Evolutionary conservation across 2,113 vertebrate species (phyloP), one percentile per base, ranked within the genome.

Genomic region (Lophochroa leadbeateri): DNA sequence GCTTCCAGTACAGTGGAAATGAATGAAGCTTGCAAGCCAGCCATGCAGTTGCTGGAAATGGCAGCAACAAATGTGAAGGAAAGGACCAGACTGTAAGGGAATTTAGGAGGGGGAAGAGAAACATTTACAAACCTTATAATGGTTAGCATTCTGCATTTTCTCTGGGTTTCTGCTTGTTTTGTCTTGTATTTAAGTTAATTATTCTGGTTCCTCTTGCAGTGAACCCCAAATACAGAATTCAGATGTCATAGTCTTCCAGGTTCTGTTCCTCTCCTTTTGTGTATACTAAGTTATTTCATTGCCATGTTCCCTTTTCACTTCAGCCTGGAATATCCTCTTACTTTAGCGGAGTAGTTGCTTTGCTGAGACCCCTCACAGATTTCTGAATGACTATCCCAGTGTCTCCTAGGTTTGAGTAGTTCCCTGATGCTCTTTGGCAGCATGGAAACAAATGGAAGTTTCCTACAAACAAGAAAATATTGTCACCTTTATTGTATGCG

Each of bases 111-210:
- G 33, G 39, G 19, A 84, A 55, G 35, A 84, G 58, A 82, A 87
- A 17, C 13, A 70, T 47, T 72, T 72, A 46, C 31, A 74, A 57
- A 6, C 7, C 1, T 84, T 84, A 17, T 50, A 25, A 28, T 2
- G 2, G 58, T 61, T 44, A 70, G 27, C 11, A 72, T 76, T 67
- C 27, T 86, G 19, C 27, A n/a, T 67, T 88, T 72, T 74, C 17
- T 41, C 15, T 49, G 68, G 8, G 0, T 0, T 64, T 41, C 31
- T 21, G 11, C 44, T 61, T 49, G 5, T 10, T 12, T 17, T 23
- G 25, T 5, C 16, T 35, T 31, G 6, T 4, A 17, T 46, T 7
- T 17, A n/a, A 63, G 11, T 33, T 58, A 52, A 10, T 61, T 86
- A 2, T 82, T 88, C 41, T 50, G 28, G 9, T 43, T 88, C 61